These are phyloP conservation scores for Thymallus thymallus DNA, from an alignment of 2,113 vertebrate species.

Conservation along the genomic window DNA sequence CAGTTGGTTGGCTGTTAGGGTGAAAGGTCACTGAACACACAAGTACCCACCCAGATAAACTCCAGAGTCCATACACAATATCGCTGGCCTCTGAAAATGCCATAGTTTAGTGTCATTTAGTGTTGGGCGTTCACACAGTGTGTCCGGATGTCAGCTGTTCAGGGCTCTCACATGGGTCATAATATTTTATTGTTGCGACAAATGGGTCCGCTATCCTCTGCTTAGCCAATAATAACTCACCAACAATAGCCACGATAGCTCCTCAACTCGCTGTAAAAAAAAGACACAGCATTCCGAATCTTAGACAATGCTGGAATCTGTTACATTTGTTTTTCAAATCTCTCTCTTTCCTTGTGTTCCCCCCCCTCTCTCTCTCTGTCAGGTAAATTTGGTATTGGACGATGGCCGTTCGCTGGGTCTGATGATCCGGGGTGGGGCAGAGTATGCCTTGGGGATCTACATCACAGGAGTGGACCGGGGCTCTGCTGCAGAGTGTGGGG, in stretches of 20 bases:
- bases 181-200: no score
- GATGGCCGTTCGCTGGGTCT: slow-evolving; percentile 92
- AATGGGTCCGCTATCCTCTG: no score
- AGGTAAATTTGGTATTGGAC: slow-evolving; percentile 94
- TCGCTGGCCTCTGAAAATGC: no score
- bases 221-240: no score
- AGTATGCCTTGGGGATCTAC: slow-evolving; percentile 94
- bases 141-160: no score
- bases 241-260: no score
- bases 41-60: background rate
- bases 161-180: no score
- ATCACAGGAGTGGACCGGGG: slow-evolving; percentile 92
- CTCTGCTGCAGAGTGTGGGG: slow-evolving; percentile 89
- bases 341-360: slow-evolving; percentile 18
- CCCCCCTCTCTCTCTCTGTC: background rate
- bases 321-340: background rate
- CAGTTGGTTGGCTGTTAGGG: background rate
- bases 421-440: slow-evolving; percentile 92
- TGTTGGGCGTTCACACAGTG: no score
- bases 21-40: background rate
- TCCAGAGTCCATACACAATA: background rate
- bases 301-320: background rate
- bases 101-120: no score
- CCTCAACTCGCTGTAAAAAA: no score
- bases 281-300: no score